Evolutionary conservation across 53 echinoderm and acorn worm genomes (phyloP), one percentile per base, ranked within the genome.

Genomic region (Pentamera pediparva): DNA sequence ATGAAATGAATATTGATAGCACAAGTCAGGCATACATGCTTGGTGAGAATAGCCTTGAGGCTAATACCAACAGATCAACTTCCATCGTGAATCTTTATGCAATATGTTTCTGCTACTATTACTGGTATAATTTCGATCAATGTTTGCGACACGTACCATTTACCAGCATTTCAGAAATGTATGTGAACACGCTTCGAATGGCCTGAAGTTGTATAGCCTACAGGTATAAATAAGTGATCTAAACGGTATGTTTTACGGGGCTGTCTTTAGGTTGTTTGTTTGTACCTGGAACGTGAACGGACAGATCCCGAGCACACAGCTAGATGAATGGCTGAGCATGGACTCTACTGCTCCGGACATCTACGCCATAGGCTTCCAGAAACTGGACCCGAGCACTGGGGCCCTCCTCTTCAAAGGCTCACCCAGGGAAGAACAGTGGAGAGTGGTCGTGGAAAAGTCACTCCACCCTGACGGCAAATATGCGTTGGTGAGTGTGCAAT

Each of bases 261-360:
- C 19, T 39, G 13, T 37, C 34, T 39, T 17, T 38, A 90, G 98
- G 51, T 36, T 89, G 31, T 98, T 92, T 60, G 86, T 92, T 19
- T 91, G 98, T 3, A 98, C 98, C 29, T 98, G 98, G 98, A 98
- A 98, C 64, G 98, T 98, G 28, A 98, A 98, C 63, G 98, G 98
- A 4, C 92, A 98, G 67, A 75, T 76, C 15, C 80, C 98, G 0
- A 75, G 78, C 12, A 89, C 86, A 60, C 39, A 64, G 19, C 47
- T 98, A 22, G 48, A 32, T 0, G 69, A 82, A 22, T 98, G 98
- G 98, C 59, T 98, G 32, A 76, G 74, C 26, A 64, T 59, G 11
- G 83, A 88, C 60, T 59, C 78, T 10, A 61, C 37, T 21, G 61
- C 82, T 19, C 92, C 98, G 15, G 92, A 92, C 78, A 81, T 98